Conservation (phyloP, 2,888 invertebrate genomes). For the Hypena proboscidalis region DNA sequence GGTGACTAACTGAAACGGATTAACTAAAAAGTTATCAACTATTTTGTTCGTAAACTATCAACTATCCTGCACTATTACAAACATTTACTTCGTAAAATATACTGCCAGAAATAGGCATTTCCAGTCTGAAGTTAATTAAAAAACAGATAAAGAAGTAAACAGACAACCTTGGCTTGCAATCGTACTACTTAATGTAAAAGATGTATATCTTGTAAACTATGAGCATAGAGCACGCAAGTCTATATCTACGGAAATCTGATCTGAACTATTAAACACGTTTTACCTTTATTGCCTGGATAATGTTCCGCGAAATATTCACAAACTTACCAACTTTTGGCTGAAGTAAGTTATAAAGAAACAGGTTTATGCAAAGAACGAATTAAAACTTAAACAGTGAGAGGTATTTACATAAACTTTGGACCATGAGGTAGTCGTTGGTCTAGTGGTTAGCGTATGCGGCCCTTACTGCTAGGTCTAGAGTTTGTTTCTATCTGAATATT, state of each 20-base stretch:
- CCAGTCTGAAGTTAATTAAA: slow-evolving; percentile 1
- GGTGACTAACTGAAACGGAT: too few species aligned
- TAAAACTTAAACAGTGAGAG: slow-evolving; percentile 11
- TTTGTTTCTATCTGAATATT: too few species aligned
- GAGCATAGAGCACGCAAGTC: slow-evolving; percentile 31
- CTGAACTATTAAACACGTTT: slow-evolving; percentile 29
- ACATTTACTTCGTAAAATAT: too few species aligned
- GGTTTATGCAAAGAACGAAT: slow-evolving; percentile 9
- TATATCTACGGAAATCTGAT: slow-evolving; percentile 21
- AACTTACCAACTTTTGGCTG: slow-evolving; percentile 18
- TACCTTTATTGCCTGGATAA: slow-evolving; percentile 27
- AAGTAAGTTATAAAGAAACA: slow-evolving; percentile 9
- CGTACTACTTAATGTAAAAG: slow-evolving; percentile 30
- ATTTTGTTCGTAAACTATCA: too few species aligned
- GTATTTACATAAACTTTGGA: too few species aligned
- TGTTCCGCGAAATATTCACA: slow-evolving; percentile 17
- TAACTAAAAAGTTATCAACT: too few species aligned
- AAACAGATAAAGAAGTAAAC: slow-evolving; percentile 24
- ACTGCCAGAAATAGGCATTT: too few species aligned
- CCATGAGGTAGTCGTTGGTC: too few species aligned
- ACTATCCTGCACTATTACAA: too few species aligned
- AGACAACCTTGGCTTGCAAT: slow-evolving; percentile 26
- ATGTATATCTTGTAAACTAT: slow-evolving; percentile 33
- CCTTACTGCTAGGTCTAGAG: too few species aligned
- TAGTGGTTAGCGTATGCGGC: too few species aligned